phyloP scores from a whole-genome alignment of 2,797 vertebrate genomes.

The Cryptoprocta ferox region DNA sequence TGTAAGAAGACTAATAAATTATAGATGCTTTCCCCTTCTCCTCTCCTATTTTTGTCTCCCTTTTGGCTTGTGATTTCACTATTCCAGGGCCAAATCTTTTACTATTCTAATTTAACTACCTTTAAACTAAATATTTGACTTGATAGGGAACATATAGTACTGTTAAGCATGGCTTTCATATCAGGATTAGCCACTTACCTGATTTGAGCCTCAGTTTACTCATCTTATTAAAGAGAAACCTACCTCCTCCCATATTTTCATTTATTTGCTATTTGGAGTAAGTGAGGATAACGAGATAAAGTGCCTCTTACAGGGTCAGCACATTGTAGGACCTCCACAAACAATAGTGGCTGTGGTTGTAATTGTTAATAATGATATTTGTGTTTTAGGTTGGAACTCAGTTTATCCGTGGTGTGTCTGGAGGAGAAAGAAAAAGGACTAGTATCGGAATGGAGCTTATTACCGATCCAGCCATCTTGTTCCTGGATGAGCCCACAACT shows the following conservation, averaged over 20 bases:
- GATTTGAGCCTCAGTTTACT: neutral
- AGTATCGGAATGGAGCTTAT: slow-evolving; percentile 98
- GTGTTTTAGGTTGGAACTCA: slow-evolving; percentile 93
- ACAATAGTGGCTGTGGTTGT: neutral
- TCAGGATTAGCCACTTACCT: neutral
- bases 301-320: neutral
- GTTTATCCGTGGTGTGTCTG: slow-evolving; percentile 93
- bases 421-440: slow-evolving; percentile 97
- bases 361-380: neutral
- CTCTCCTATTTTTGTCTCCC: neutral
- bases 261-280: neutral
- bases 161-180: neutral
- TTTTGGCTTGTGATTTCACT: neutral
- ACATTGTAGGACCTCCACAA: neutral
- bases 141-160: neutral
- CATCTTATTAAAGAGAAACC: neutral
- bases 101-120: neutral
- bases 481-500: slow-evolving; percentile 97
- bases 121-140: neutral
- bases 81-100: neutral
- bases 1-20: neutral
- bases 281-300: neutral
- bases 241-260: neutral
- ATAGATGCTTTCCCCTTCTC: neutral
- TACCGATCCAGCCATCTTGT: slow-evolving; percentile 93